Percentiles rank a stretch among this genome's conserved stretches.
Conservation (phyloP, 2,113 vertebrate genomes). For the Nerophis lumbriciformis region DNA sequence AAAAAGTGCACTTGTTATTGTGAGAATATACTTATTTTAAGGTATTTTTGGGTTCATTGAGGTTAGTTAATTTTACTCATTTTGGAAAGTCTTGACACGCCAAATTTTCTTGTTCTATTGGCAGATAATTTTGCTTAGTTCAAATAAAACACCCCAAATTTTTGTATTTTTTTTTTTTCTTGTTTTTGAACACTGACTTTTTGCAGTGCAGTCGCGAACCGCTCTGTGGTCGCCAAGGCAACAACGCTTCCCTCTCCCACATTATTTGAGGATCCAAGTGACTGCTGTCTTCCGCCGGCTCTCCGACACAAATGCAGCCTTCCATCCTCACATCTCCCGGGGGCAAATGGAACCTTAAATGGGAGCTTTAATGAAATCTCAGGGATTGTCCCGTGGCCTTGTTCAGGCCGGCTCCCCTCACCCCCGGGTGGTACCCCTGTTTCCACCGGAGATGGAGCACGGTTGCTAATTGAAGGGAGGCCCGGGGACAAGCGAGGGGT, state of each 20-base stretch:
- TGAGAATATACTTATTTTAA: too few relatives aligned
- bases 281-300: conserved; percentile 33
- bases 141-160: too few relatives aligned
- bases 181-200: too few relatives aligned
- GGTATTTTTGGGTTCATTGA: too few relatives aligned
- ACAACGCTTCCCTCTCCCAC: conserved; percentile 16
- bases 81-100: too few relatives aligned
- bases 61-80: too few relatives aligned
- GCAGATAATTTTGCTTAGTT: too few relatives aligned
- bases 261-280: conserved; percentile 35
- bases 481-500: conserved; percentile 29
- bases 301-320: conserved; percentile 27
- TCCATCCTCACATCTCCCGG: conserved; percentile 22
- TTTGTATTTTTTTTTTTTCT: too few relatives aligned
- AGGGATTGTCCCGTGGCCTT: conserved; percentile 49
- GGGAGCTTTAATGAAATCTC: conserved; percentile 58
- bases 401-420: conserved; percentile 30
- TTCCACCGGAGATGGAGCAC: conserved; percentile 13
- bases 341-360: conserved; percentile 48
- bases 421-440: conserved; percentile 20
- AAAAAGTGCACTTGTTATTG: too few relatives aligned
- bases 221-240: conserved; percentile 52
- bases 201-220: too few relatives aligned
- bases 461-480: conserved; percentile 47
- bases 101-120: too few relatives aligned